phyloP scores from a whole-genome alignment of 2,888 invertebrate species.

The Cephonodes hylas region DNA sequence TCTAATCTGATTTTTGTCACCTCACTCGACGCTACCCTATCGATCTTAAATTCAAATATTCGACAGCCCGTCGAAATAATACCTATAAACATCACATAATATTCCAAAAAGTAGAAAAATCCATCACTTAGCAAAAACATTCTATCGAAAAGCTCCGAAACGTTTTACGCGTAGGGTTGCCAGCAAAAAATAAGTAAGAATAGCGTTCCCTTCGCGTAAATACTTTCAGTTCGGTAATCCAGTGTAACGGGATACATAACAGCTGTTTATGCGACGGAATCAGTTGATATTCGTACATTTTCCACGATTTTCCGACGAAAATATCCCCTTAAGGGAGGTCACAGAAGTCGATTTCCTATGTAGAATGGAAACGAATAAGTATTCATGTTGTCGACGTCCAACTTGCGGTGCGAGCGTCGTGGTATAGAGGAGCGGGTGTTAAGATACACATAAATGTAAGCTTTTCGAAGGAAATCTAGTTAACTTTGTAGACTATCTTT shows the following conservation, averaged over 20 bases:
- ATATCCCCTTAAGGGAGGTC: slow-evolving; percentile 20
- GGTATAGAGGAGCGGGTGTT: slow-evolving; percentile 10
- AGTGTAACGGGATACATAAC: slow-evolving; percentile 5
- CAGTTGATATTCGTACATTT: slow-evolving; percentile 10
- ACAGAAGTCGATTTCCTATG: slow-evolving; percentile 47
- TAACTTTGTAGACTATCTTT: too few relatives aligned
- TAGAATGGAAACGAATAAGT: slow-evolving; percentile 34
- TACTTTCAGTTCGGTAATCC: neutral
- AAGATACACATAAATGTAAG: too few relatives aligned
- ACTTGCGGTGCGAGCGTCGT: neutral
- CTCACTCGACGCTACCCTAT: too few relatives aligned
- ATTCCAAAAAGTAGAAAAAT: neutral
- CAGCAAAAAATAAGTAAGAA: neutral
- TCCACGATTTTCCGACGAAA: slow-evolving; percentile 12
- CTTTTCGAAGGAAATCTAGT: too few relatives aligned
- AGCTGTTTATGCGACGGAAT: neutral
- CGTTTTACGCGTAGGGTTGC: neutral
- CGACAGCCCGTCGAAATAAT: too few relatives aligned
- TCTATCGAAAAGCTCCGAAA: neutral
- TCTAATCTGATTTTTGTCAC: too few relatives aligned
- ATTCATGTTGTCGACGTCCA: slow-evolving; percentile 34
- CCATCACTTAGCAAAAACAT: neutral
- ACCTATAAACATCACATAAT: too few relatives aligned
- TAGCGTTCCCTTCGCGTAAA: neutral
- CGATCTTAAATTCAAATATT: too few relatives aligned